phyloP scores from a whole-genome alignment of 2,888 invertebrate species.

The Gisinianus flammeolus region DNA sequence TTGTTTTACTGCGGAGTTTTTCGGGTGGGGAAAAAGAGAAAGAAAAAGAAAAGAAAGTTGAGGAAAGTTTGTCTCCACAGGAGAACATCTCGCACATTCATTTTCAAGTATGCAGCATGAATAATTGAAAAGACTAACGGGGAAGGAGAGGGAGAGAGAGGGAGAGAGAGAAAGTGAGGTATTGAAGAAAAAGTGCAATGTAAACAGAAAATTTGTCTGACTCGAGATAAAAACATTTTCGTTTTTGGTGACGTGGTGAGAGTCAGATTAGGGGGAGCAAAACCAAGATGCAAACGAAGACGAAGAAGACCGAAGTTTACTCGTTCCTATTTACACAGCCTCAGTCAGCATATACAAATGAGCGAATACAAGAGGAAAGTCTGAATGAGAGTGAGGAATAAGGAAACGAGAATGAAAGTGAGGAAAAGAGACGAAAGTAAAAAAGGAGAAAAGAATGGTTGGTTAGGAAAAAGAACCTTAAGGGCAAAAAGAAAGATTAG shows the following conservation, averaged over 20 bases:
- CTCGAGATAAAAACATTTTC: slow-evolving; percentile 20
- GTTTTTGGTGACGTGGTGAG: background rate
- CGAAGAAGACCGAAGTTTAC: background rate
- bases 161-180: background rate
- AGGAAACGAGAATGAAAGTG: background rate
- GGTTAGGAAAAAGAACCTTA: background rate
- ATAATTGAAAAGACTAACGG: background rate
- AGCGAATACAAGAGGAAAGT: background rate
- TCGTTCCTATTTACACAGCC: background rate
- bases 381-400: background rate
- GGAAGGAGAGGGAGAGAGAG: background rate
- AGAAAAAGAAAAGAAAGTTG: no score
- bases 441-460: background rate
- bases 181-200: slow-evolving; percentile 19
- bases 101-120: slow-evolving; percentile 4
- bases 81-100: slow-evolving; percentile 1
- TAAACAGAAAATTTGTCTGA: slow-evolving; percentile 23
- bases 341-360: background rate
- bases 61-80: no score
- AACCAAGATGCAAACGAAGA: background rate
- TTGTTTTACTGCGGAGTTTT: no score
- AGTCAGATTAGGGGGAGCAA: background rate
- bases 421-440: no score
- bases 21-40: no score
- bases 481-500: slow-evolving; percentile 4